phyloP scores from a whole-genome alignment of 1,140 invertebrate genomes.

The Drosophila paulistorum region DNA sequence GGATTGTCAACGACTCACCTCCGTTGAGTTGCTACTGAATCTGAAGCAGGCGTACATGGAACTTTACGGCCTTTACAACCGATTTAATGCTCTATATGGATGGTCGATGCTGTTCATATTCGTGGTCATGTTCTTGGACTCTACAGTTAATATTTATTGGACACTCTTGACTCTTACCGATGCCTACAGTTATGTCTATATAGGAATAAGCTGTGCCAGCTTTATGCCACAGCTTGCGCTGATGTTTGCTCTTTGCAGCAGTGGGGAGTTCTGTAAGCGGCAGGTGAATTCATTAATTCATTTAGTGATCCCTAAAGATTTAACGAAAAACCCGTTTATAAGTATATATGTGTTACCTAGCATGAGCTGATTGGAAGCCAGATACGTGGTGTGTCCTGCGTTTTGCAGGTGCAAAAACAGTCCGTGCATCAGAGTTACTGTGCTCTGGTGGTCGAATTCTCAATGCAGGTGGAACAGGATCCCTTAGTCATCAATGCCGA shows the following conservation, averaged over 20 bases:
- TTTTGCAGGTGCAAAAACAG: slow-evolving; percentile 14
- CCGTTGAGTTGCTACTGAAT: slow-evolving; percentile 55
- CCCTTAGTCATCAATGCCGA: slow-evolving; percentile 55
- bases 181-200: slow-evolving; percentile 35
- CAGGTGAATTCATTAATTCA: slow-evolving; percentile 32
- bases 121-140: slow-evolving; percentile 65
- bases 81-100: slow-evolving; percentile 57
- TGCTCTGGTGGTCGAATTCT: slow-evolving; percentile 51
- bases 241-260: slow-evolving; percentile 47
- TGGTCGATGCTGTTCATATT: slow-evolving; percentile 60
- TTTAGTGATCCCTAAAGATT: no score
- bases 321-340: no score
- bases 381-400: slow-evolving; percentile 46
- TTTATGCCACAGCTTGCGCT: slow-evolving; percentile 41
- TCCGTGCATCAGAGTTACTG: slow-evolving; percentile 38
- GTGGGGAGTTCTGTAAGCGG: slow-evolving; percentile 56
- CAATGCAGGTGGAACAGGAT: slow-evolving; percentile 70
- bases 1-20: slow-evolving; percentile 48
- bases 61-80: slow-evolving; percentile 40
- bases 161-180: slow-evolving; percentile 45
- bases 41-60: slow-evolving; percentile 63
- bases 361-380: slow-evolving; percentile 54
- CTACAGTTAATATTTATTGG: slow-evolving; percentile 66
- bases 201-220: slow-evolving; percentile 32
- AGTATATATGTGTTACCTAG: slow-evolving; percentile 13